Conservation (phyloP, 2,888 invertebrate species). For the Neuroscelio doddi region DNA sequence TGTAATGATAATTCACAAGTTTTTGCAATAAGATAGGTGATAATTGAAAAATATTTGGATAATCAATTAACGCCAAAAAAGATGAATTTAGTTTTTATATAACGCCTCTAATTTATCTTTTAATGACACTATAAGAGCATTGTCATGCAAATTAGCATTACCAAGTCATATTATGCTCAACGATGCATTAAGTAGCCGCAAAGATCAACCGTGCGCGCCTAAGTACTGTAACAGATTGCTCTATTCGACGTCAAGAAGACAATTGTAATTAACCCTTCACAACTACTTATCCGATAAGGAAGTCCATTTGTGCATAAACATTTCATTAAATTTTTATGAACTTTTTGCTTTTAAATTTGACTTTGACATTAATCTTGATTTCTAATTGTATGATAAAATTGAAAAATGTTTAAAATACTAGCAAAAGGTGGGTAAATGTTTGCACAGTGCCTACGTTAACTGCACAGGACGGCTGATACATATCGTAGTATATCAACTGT, state of each 20-base stretch:
- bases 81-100: too few species aligned
- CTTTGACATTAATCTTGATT: too few species aligned
- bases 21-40: too few species aligned
- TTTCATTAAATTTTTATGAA: conserved; percentile 1
- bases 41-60: too few species aligned
- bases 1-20: too few species aligned
- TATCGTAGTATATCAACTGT: conserved; percentile 3
- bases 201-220: conserved; percentile 60
- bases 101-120: too few species aligned
- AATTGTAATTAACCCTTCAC: conserved; percentile 37
- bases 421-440: conserved; percentile 1
- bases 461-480: background rate
- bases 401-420: background rate
- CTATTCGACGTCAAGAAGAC: conserved; percentile 36
- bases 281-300: conserved; percentile 20
- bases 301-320: background rate
- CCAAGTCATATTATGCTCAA: conserved; percentile 49
- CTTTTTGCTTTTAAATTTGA: background rate
- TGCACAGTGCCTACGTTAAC: background rate
- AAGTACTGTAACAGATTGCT: conserved; percentile 60
- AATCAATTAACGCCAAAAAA: too few species aligned
- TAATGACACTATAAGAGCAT: too few species aligned
- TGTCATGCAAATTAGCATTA: conserved; percentile 35
- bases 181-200: conserved; percentile 58
- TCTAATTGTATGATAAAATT: too few species aligned